phyloP scores from a whole-genome alignment of 1,140 invertebrate species.

The Heliconius congener region DNA sequence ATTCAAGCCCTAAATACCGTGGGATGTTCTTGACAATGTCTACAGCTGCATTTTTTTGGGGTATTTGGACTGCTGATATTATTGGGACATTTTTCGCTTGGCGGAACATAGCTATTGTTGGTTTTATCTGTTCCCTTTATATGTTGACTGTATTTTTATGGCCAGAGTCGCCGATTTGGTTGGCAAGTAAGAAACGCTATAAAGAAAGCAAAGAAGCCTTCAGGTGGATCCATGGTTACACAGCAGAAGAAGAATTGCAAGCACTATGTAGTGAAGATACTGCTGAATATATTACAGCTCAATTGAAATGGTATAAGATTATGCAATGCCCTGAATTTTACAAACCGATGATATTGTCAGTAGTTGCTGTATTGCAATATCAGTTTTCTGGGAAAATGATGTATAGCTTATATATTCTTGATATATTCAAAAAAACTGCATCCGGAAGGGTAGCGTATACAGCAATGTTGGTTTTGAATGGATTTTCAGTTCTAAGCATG shows the following conservation, averaged over 20 bases:
- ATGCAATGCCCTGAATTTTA: slow-evolving; percentile 20
- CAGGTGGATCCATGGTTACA: slow-evolving; percentile 46
- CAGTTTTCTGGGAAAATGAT: slow-evolving; percentile 31
- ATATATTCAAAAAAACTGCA: slow-evolving; percentile 28
- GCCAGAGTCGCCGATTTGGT: slow-evolving; percentile 55
- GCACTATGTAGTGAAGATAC: slow-evolving; percentile 33
- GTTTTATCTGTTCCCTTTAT: slow-evolving; percentile 43
- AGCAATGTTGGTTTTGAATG: slow-evolving; percentile 29
- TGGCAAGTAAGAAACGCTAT: slow-evolving; percentile 45
- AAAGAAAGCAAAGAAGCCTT: slow-evolving; percentile 42
- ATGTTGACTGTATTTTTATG: slow-evolving; percentile 39
- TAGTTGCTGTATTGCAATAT: slow-evolving; percentile 24
- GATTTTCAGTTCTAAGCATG: slow-evolving; percentile 29
- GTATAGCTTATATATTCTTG: slow-evolving; percentile 29
- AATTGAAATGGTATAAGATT: slow-evolving; percentile 16
- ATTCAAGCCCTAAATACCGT: slow-evolving; percentile 15
- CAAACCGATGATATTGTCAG: background rate
- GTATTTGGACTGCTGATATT: slow-evolving; percentile 50
- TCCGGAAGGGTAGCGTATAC: slow-evolving; percentile 10
- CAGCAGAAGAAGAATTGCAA: slow-evolving; percentile 44
- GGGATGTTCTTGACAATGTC: slow-evolving; percentile 50
- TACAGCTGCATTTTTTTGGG: slow-evolving; percentile 51
- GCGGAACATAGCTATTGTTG: slow-evolving; percentile 50
- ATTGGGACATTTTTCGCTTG: slow-evolving; percentile 54
- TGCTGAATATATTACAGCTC: background rate